Base-by-base conservation (phyloP, 2,113 vertebrate genomes). In the Chaetura pelagica region DNA sequence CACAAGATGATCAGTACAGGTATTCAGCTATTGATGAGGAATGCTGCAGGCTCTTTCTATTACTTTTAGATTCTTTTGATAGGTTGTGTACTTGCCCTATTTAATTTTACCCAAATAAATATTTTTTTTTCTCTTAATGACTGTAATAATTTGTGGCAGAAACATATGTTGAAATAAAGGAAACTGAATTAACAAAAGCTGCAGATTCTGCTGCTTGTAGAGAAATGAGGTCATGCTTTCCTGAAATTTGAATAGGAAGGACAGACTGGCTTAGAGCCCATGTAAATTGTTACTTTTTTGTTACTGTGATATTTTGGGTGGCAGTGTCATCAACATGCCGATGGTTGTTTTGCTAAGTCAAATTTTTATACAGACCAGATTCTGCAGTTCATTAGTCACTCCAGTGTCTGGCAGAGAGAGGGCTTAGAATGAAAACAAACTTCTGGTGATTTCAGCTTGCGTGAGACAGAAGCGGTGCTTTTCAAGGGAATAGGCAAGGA, bases 241-340 rank as follows among this genome's bases (percentile, higher is more conserved):
- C 57, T 93, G 61, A 88, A 90, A 84, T 92, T 75, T 94, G 76
- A 92, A 87, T 95, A 81, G 88, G 62, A 96, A 95, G 77, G 71
- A 61, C 48, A 86, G 88, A 55, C 62, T 94, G 85, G 91, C 86
- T 77, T 67, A 87, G 44, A 71, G 90, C 72, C 84, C 17, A 6
- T 89, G 81, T 91, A 91, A 82, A 95, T 92, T 95, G 86, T 90
- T 94, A 51, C 51, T 95, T 54, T 90, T 80, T 63, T 96, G 88
- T 96, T 95, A 35, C 58, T 92, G 85, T 85, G 84, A 66, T 93
- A 86, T 87, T 96, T 91, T 92, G 67, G 87, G 84, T 96, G 84
- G 85, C 84, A 82, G 89, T 94, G 92, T 95, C 77, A 95, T 97
- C 92, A 97, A 48, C 73, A 81, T 95, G 52, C 84, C 76, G 81